These are phyloP conservation scores for Rhogogaster chlorosoma DNA, from an alignment of 2,888 invertebrate genomes.

Conservation along the genomic window DNA sequence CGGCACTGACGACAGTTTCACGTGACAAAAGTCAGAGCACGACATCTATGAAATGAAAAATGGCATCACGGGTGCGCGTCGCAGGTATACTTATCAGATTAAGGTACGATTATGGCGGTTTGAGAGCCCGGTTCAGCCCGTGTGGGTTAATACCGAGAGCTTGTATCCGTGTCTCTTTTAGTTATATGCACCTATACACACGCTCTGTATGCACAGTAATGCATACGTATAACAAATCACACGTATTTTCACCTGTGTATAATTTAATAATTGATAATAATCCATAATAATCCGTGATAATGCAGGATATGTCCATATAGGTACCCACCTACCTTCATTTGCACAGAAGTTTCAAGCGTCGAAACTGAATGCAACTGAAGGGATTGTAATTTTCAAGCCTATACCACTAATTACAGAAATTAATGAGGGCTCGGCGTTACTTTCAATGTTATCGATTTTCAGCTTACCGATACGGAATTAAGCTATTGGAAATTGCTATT, in stretches of 20 bases:
- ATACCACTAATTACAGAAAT: slow-evolving; percentile 16
- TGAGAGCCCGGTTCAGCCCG: neutral
- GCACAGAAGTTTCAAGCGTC: neutral
- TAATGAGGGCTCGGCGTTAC: slow-evolving; percentile 17
- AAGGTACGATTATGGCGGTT: neutral
- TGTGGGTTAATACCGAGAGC: neutral
- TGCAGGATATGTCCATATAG: neutral
- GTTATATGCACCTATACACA: neutral
- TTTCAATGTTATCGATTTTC: neutral
- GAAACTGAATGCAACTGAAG: neutral
- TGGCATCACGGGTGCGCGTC: neutral
- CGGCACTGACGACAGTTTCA: slow-evolving; percentile 46
- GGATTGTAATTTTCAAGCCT: slow-evolving; percentile 25
- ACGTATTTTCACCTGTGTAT: neutral
- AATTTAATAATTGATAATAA: neutral
- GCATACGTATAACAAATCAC: neutral
- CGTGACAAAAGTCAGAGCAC: slow-evolving; percentile 35
- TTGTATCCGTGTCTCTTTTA: neutral
- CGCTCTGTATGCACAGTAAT: neutral
- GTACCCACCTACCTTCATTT: neutral
- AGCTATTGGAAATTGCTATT: neutral
- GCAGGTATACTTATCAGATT: slow-evolving; percentile 2
- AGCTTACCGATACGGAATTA: neutral
- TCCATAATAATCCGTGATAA: neutral
- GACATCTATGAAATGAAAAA: slow-evolving; percentile 33